Evolutionary conservation across 2,888 invertebrate species (phyloP).

Genomic region (Thelaira solivaga): DNA sequence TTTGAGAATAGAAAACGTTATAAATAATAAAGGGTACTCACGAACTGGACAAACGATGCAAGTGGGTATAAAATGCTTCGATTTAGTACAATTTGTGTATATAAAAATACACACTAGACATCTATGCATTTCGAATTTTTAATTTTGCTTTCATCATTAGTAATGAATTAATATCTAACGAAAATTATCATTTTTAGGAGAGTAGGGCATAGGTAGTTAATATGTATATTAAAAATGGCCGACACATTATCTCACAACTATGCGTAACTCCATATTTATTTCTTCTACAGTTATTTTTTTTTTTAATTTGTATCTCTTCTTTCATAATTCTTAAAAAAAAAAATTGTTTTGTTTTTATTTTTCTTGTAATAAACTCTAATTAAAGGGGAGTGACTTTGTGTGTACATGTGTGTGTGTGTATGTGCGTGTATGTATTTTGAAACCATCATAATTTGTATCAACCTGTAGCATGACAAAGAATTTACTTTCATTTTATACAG

Average conservation of each 20-base stretch:
- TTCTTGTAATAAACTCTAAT: slow-evolving; percentile 47
- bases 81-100: too few relatives aligned
- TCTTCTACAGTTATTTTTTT: too few relatives aligned
- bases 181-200: background rate
- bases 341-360: background rate
- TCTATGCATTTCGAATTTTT: too few relatives aligned
- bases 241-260: slow-evolving; percentile 52
- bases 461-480: slow-evolving; percentile 47
- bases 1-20: too few relatives aligned
- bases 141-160: too few relatives aligned
- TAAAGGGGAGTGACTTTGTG: slow-evolving; percentile 55
- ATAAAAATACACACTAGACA: too few relatives aligned
- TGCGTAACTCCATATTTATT: slow-evolving; percentile 51
- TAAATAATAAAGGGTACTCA: too few relatives aligned
- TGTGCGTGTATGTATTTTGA: background rate
- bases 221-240: slow-evolving; percentile 49
- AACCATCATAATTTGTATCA: slow-evolving; percentile 39
- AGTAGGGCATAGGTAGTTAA: slow-evolving; percentile 23
- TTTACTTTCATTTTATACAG: slow-evolving; percentile 44
- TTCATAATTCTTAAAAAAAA: slow-evolving; percentile 32
- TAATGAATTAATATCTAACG: too few relatives aligned
- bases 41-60: too few relatives aligned
- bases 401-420: background rate
- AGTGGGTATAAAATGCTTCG: too few relatives aligned
- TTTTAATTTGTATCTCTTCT: too few relatives aligned